Evolutionary conservation across 2,113 vertebrate species (phyloP), one percentile per base, ranked within the genome.

Genomic region (Corythornis madagascariensis): DNA sequence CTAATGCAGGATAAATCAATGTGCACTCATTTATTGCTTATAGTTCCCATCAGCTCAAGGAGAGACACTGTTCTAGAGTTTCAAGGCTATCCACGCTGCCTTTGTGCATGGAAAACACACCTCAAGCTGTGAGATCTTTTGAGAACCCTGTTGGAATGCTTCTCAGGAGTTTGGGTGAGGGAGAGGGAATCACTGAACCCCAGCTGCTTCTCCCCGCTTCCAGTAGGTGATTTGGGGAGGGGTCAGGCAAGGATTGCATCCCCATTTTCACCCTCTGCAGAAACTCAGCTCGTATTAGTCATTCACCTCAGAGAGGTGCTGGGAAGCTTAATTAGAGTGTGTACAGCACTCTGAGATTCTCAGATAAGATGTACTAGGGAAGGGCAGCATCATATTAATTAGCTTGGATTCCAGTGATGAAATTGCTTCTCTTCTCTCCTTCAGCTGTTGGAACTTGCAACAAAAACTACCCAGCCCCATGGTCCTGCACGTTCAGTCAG

Each of bases 1-100:
- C 94, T 92, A 94, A 95, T 87, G 81, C 9, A 33, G 72, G 72
- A 40, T 89, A 96, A 87, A 95, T 90, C 92, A 94, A 73, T 67
- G 86, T 45, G 45, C 56, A 92, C 83, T 92, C 92, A 67, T 89
- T 91, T 93, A 74, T 33, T 71, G 89, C 86, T 93, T 87, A 85
- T 20, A 75, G 83, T 25, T 93, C 82, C 87, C 91, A 94, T 85
- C 91, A 92, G 89, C 95, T 96, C 92, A 92, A 96, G 92, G 87
- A 96, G 84, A 96, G 82, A 73, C 82, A 77, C 92, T 67, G 82
- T 87, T 81, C 94, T 48, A 86, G 84, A 83, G 87, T 77, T 94
- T 93, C 94, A 95, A 95, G 95, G 94, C 87, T 91, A 95, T 89
- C 71, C 71, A 73, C 0, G 1, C 45, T 87, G 84, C 67, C 75